Evolutionary conservation across 2,113 vertebrate genomes (phyloP).

Genomic region (Corvus moneduloides): DNA sequence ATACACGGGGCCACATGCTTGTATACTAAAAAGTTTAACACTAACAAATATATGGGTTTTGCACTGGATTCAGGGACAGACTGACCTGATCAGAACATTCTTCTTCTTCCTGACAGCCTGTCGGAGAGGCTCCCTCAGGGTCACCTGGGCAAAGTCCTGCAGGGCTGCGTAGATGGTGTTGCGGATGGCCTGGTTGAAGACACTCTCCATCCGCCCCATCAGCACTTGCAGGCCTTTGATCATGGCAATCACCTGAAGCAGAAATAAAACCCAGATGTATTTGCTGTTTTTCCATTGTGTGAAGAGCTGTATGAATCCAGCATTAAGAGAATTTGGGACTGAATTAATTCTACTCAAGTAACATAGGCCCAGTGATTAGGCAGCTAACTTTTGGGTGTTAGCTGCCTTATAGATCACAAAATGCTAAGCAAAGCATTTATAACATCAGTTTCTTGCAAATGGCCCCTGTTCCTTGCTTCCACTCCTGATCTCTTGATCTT

Average conservation of each 20-base stretch:
- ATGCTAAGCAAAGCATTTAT: not conserved
- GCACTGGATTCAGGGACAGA: not conserved
- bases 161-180: constrained; percentile 98
- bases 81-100: constrained; percentile 95
- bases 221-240: constrained; percentile 98
- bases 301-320: not conserved
- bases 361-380: not conserved
- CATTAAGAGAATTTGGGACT: not conserved
- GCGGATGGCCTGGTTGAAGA: constrained; percentile 98
- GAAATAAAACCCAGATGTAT: not conserved
- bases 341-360: not conserved
- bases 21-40: not conserved
- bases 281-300: not conserved
- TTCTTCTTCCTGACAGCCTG: constrained; percentile 99
- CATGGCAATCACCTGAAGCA: constrained; percentile 90
- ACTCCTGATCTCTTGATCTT: not conserved
- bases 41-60: not conserved
- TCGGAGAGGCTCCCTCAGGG: constrained; percentile 89
- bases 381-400: not conserved
- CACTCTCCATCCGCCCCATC: constrained; percentile 98
- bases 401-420: not conserved
- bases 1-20: not conserved
- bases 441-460: not conserved
- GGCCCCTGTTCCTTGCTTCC: not conserved
- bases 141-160: constrained; percentile 98